Conservation (phyloP, 1,140 invertebrate genomes). For the Platyscapa corneri region DNA sequence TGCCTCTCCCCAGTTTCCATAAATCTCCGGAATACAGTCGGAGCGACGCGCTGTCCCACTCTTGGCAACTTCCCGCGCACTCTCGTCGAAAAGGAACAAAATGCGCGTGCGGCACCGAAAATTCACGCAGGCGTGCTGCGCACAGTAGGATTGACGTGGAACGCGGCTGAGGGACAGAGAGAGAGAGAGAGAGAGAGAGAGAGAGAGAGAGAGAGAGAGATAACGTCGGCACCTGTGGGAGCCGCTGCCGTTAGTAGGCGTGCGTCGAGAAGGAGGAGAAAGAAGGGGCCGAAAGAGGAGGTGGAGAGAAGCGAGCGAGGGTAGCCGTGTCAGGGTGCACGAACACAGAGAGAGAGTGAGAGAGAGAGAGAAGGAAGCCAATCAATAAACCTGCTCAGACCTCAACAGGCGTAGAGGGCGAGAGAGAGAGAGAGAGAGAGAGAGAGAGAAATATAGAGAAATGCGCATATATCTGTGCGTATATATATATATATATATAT, state of each 20-base stretch:
- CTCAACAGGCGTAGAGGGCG: slow-evolving; percentile 58
- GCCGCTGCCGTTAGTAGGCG: slow-evolving; percentile 54
- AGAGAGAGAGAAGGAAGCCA: slow-evolving; percentile 68
- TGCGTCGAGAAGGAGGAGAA: slow-evolving; percentile 25
- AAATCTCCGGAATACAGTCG: slow-evolving; percentile 24
- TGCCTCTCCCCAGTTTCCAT: slow-evolving; percentile 23
- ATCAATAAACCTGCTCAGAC: slow-evolving; percentile 72
- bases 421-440: slow-evolving; percentile 14
- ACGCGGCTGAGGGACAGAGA: not conserved
- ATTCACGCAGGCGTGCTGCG: slow-evolving; percentile 49
- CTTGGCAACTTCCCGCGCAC: not conserved
- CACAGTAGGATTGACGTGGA: slow-evolving; percentile 43
- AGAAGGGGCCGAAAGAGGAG: slow-evolving; percentile 32
- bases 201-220: slow-evolving; percentile 27
- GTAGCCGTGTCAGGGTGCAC: not conserved
- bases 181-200: slow-evolving; percentile 14
- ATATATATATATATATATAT: not conserved
- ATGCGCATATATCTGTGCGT: not conserved
- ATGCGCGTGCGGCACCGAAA: slow-evolving; percentile 12
- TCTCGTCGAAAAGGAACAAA: not conserved
- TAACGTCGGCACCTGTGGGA: slow-evolving; percentile 65
- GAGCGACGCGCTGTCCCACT: no score
- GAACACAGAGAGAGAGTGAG: slow-evolving; percentile 56
- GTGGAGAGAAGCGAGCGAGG: slow-evolving; percentile 35
- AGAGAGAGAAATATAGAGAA: not conserved